phyloP scores from a whole-genome alignment of 1,140 invertebrate species.

The Aphaenogaster rudis region DNA sequence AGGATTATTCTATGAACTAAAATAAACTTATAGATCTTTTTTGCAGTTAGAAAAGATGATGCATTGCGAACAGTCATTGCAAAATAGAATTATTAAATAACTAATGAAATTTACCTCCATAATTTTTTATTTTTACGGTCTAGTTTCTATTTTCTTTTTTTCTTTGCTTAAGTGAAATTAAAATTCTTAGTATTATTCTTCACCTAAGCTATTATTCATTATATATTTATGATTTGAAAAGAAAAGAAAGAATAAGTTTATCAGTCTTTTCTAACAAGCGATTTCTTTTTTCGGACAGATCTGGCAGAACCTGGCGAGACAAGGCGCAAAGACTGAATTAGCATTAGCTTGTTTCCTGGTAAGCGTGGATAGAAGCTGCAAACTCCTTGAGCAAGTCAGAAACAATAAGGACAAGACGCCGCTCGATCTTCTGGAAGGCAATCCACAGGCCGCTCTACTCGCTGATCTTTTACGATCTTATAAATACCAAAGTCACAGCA shows the following conservation, averaged over 20 bases:
- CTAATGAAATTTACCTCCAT: too few relatives aligned
- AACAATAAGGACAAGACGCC: conserved; percentile 91
- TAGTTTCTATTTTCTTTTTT: too few relatives aligned
- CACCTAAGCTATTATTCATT: too few relatives aligned
- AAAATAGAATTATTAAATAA: too few relatives aligned
- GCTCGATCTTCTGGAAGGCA: conserved; percentile 87
- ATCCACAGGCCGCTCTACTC: conserved; percentile 78
- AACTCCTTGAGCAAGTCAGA: conserved; percentile 85
- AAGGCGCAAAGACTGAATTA: conserved; percentile 81
- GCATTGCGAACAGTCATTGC: too few relatives aligned
- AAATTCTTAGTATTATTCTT: not conserved
- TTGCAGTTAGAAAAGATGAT: too few relatives aligned
- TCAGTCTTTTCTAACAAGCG: not conserved
- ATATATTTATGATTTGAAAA: not conserved
- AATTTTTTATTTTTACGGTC: too few relatives aligned
- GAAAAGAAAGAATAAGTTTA: not conserved
- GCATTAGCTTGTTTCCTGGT: conserved; percentile 83
- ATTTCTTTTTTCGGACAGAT: conserved; percentile 81
- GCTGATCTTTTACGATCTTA: conserved; percentile 82
- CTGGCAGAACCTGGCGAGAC: conserved; percentile 84
- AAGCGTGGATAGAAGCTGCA: conserved; percentile 78
- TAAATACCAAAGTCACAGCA: conserved; percentile 74
- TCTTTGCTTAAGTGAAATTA: not conserved
- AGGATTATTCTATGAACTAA: too few relatives aligned
- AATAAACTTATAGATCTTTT: too few relatives aligned